phyloP scores from a whole-genome alignment of 2,888 invertebrate genomes.

The Ectemnius continuus region DNA sequence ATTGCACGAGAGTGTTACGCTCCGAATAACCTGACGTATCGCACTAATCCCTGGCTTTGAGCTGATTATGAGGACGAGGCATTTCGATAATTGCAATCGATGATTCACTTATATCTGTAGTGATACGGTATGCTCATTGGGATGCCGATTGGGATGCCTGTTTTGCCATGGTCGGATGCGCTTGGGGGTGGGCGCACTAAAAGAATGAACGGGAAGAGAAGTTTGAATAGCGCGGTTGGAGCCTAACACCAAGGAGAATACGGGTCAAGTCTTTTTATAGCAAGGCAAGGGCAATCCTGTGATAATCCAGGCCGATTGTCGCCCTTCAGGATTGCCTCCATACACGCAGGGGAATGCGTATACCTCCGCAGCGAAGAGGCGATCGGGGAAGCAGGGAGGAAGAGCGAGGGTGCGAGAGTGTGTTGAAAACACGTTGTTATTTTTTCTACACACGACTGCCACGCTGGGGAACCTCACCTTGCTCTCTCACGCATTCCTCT shows the following conservation, averaged over 20 bases:
- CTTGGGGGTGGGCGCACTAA: no score
- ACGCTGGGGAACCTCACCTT: slow-evolving; percentile 39
- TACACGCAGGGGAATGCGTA: not conserved
- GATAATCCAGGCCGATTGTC: slow-evolving; percentile 48
- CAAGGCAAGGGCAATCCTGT: slow-evolving; percentile 43
- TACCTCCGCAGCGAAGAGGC: no score
- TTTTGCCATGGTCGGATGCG: no score
- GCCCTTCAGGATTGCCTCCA: slow-evolving; percentile 39
- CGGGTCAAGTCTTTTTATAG: slow-evolving; percentile 51
- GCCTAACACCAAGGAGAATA: slow-evolving; percentile 35
- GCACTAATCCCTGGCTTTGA: no score
- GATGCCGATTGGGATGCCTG: no score
- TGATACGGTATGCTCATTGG: no score
- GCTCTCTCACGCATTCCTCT: not conserved
- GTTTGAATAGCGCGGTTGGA: slow-evolving; percentile 34
- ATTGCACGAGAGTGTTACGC: no score
- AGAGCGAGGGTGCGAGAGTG: not conserved
- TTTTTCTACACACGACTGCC: slow-evolving; percentile 40
- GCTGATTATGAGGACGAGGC: no score
- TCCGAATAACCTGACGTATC: no score
- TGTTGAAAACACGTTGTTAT: slow-evolving; percentile 43
- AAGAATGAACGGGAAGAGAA: slow-evolving; percentile 1
- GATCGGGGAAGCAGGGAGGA: not conserved
- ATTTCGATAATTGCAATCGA: no score
- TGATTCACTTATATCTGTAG: no score